Evolutionary conservation across 2,888 invertebrate genomes (phyloP).

Genomic region (Metalampra italica): DNA sequence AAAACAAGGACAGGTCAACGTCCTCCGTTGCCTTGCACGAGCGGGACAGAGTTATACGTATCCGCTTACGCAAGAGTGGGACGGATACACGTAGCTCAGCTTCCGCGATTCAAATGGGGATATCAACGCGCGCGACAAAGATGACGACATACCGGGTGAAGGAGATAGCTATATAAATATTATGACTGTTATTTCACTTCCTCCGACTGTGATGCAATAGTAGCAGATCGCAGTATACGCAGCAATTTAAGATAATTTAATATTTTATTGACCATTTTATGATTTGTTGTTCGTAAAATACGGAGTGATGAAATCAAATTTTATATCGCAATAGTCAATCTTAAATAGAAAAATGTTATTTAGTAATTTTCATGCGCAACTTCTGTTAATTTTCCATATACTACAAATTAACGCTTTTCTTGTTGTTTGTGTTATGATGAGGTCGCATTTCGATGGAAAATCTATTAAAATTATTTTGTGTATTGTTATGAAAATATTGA

Average conservation of each 20-base stretch:
- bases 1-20: slow-evolving; percentile 78
- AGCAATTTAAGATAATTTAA: slow-evolving; percentile 63
- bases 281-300: too few species aligned
- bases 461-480: neutral
- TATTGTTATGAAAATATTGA: too few species aligned
- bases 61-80: slow-evolving; percentile 36
- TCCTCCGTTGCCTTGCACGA: slow-evolving; percentile 75
- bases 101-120: slow-evolving; percentile 46
- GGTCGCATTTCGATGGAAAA: neutral
- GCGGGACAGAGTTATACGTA: slow-evolving; percentile 43
- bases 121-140: slow-evolving; percentile 54
- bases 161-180: slow-evolving; percentile 72
- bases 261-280: too few species aligned
- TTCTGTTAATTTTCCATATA: slow-evolving; percentile 1
- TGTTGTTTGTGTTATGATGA: neutral
- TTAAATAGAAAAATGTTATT: too few species aligned
- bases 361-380: too few species aligned
- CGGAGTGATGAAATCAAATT: too few species aligned
- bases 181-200: slow-evolving; percentile 78
- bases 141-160: slow-evolving; percentile 49
- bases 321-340: too few species aligned
- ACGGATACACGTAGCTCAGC: slow-evolving; percentile 29
- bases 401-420: neutral
- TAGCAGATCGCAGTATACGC: slow-evolving; percentile 60
- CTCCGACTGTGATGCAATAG: slow-evolving; percentile 74